phyloP scores from a whole-genome alignment of 2,797 vertebrate species.

The Myripristis jacobus region DNA sequence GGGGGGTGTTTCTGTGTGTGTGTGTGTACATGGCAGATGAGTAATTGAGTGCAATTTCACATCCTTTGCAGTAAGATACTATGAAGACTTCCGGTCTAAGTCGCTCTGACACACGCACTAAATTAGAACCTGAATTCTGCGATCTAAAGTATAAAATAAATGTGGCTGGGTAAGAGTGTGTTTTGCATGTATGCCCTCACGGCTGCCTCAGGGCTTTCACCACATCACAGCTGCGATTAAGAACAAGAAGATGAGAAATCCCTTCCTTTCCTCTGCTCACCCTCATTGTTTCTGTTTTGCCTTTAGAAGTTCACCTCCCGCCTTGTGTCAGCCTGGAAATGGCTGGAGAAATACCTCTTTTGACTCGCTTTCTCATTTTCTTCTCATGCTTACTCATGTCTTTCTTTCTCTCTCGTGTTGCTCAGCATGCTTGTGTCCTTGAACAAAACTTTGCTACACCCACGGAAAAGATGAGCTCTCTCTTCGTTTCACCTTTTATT shows the following conservation, averaged over 20 bases:
- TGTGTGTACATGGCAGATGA: constrained; percentile 40
- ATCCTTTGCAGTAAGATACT: constrained; percentile 67
- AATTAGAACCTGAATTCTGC: constrained; percentile 31
- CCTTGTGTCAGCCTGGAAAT: no score
- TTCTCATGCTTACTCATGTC: neutral
- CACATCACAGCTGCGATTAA: constrained; percentile 46
- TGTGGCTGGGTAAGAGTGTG: constrained; percentile 20
- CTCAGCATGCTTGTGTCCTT: no score
- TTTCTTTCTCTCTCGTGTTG: no score
- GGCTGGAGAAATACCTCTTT: neutral
- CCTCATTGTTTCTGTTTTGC: constrained; percentile 39
- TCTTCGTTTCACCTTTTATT: neutral
- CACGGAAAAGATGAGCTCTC: neutral
- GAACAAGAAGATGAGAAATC: constrained; percentile 46
- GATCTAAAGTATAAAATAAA: constrained; percentile 42
- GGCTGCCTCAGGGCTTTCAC: constrained; percentile 37
- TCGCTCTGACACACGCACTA: constrained; percentile 17
- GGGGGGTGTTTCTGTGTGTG: neutral
- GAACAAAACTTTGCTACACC: no score
- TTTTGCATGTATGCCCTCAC: constrained; percentile 6
- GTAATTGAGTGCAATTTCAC: constrained; percentile 68
- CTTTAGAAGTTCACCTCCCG: constrained; percentile 26
- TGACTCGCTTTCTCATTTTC: neutral
- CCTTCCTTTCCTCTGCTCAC: constrained; percentile 9
- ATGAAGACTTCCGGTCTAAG: constrained; percentile 71